Evolutionary conservation across 2,113 vertebrate genomes (phyloP).

Genomic region (Sapayoa aenigma): DNA sequence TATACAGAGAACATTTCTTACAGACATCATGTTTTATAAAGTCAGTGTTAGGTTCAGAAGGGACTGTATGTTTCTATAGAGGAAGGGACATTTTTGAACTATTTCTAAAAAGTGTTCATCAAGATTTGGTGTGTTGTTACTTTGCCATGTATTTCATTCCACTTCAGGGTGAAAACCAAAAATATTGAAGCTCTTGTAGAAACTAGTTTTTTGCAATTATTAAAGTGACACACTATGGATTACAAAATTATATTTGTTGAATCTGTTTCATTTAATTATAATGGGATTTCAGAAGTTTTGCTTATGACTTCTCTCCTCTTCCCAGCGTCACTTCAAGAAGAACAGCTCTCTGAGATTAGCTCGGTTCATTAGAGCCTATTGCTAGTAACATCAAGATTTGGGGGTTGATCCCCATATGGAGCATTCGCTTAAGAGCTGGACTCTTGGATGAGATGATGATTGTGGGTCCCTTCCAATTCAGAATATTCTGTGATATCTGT

Average conservation of each 20-base stretch:
- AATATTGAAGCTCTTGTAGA: not conserved
- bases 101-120: not conserved
- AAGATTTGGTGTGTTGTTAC: not conserved
- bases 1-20: not conserved
- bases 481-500: not conserved
- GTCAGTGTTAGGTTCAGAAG: not conserved
- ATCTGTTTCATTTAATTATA: not conserved
- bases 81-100: not conserved
- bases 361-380: not conserved
- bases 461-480: not conserved
- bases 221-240: not conserved
- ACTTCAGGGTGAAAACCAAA: not conserved
- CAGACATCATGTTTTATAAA: fast-evolving
- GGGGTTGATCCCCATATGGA: not conserved
- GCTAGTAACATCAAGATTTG: not conserved
- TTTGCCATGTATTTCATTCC: not conserved
- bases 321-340: not conserved
- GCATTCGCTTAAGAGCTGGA: not conserved
- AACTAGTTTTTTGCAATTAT: not conserved
- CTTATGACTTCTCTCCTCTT: not conserved
- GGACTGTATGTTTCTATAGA: not conserved
- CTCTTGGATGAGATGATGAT: not conserved
- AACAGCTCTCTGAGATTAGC: not conserved
- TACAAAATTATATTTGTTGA: not conserved
- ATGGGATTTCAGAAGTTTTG: not conserved